Conservation (phyloP, 2,797 vertebrate species). For the Lutjanus argentimaculatus region DNA sequence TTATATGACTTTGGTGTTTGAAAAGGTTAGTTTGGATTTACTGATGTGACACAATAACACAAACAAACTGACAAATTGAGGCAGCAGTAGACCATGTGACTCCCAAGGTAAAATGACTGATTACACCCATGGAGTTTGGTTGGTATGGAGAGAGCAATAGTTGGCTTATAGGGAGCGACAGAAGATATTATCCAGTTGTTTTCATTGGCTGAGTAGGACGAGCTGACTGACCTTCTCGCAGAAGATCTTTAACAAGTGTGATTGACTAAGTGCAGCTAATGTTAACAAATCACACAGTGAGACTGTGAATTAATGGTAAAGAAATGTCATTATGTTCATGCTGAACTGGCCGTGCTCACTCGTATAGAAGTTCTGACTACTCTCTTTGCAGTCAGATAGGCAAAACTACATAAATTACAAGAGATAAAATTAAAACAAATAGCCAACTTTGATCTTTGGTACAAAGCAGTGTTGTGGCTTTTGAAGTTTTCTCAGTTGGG, state of each 20-base stretch:
- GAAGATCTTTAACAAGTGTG: neutral
- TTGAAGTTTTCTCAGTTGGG: conserved; percentile 46
- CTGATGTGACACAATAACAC: too few relatives aligned
- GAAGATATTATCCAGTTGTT: neutral
- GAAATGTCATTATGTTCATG: neutral
- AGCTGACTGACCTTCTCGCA: neutral
- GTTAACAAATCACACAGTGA: conserved; percentile 10
- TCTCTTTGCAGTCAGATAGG: conserved; percentile 18
- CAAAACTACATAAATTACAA: conserved; percentile 37
- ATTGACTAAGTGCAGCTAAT: neutral
- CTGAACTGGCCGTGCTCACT: neutral
- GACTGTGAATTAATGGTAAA: conserved; percentile 13
- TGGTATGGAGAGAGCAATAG: too few relatives aligned
- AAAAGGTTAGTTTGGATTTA: too few relatives aligned
- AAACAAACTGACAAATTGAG: too few relatives aligned
- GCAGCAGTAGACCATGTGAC: too few relatives aligned
- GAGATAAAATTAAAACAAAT: conserved; percentile 38
- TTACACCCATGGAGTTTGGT: too few relatives aligned
- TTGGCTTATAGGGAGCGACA: neutral
- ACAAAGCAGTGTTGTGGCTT: conserved; percentile 25
- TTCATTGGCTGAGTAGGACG: neutral
- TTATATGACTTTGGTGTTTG: too few relatives aligned
- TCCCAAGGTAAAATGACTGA: too few relatives aligned
- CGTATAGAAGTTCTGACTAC: neutral
- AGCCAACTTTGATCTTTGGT: conserved; percentile 55